Percentiles rank a stretch among this genome's conserved stretches.
phyloP scores from a whole-genome alignment of 2,888 invertebrate species.

The Polymixis flavicincta region DNA sequence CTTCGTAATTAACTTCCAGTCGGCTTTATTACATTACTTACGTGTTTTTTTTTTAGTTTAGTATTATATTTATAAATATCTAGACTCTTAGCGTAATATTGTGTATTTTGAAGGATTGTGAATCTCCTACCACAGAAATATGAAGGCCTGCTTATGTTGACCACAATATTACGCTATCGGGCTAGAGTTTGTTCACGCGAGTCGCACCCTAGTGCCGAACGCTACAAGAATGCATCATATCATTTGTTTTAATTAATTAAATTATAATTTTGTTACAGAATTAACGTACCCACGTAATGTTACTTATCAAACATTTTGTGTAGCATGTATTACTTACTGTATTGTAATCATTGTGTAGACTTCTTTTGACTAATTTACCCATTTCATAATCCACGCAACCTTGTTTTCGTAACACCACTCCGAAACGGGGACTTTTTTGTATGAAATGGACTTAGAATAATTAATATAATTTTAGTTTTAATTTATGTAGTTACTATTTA shows the following conservation, averaged over 20 bases:
- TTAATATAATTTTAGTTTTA: constrained; percentile 64
- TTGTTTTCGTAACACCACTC: constrained; percentile 74
- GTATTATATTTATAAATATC: constrained; percentile 74
- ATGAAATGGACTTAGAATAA: constrained; percentile 82
- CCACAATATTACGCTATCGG: constrained; percentile 69
- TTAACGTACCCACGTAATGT: constrained; percentile 82
- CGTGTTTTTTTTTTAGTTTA: constrained; percentile 82
- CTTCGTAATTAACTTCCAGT: constrained; percentile 67
- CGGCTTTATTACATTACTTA: constrained; percentile 72
- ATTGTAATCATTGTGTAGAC: constrained; percentile 67
- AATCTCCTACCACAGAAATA: constrained; percentile 48
- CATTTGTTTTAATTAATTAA: constrained; percentile 90
- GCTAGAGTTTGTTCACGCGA: constrained; percentile 76
- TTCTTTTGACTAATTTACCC: constrained; percentile 69
- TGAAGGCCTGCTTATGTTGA: constrained; percentile 43
- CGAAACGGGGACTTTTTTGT: constrained; percentile 88
- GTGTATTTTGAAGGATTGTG: constrained; percentile 42
- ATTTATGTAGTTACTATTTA: constrained; percentile 32
- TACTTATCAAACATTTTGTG: constrained; percentile 77
- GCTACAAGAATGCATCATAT: constrained; percentile 91
- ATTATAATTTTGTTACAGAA: constrained; percentile 83
- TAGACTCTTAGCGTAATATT: constrained; percentile 68
- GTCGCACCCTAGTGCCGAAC: constrained; percentile 80
- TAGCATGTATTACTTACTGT: constrained; percentile 75
- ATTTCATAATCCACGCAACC: constrained; percentile 74